Conservation (phyloP, 2,113 vertebrate species). For the Ictalurus punctatus region DNA sequence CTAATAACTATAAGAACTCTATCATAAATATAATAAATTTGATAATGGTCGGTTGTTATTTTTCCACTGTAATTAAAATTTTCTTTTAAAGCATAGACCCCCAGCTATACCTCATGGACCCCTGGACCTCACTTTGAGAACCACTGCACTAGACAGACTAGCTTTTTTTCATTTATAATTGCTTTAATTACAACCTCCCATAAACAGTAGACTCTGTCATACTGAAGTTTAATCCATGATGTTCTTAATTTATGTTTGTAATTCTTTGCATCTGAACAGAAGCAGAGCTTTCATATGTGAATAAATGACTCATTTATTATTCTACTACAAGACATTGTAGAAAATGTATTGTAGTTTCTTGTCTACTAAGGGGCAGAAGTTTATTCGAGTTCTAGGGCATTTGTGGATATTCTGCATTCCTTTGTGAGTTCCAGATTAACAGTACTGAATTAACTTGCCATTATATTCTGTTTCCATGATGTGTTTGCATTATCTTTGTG, state of each 20-base stretch:
- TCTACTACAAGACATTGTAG: not conserved
- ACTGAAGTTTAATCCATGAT: not conserved
- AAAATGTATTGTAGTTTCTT: not conserved
- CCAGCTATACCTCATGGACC: not conserved
- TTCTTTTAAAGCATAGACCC: not conserved
- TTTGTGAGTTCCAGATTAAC: not conserved
- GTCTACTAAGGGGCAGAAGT: not conserved
- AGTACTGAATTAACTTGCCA: not conserved
- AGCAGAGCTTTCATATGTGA: not conserved
- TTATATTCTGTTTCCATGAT: not conserved
- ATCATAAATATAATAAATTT: not conserved
- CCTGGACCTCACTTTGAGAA: not conserved
- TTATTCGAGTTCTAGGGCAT: not conserved
- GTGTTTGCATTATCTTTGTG: not conserved
- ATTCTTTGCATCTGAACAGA: not conserved
- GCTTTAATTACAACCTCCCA: not conserved
- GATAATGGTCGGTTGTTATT: not conserved
- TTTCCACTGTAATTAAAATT: not conserved
- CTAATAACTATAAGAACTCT: not conserved
- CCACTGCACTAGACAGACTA: not conserved
- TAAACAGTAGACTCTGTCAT: not conserved
- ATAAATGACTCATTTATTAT: not conserved
- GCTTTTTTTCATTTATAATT: not conserved
- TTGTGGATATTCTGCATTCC: not conserved
- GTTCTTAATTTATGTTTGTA: not conserved